phyloP scores from a whole-genome alignment of 2,113 vertebrate genomes.

The Herpetotheres cachinnans region DNA sequence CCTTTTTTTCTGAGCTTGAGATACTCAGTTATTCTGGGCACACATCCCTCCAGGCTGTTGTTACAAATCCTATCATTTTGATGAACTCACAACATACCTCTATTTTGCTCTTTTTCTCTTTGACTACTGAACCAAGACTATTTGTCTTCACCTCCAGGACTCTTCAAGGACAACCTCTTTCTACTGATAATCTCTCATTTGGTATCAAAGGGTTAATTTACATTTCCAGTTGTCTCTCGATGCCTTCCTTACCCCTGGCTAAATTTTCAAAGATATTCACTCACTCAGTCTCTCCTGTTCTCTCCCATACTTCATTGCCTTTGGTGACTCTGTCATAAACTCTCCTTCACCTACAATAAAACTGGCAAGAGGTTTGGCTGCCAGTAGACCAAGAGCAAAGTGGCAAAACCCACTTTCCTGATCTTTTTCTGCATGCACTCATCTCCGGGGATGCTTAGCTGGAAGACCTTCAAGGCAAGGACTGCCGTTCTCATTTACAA shows the following conservation, averaged over 20 bases:
- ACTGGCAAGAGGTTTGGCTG: background rate
- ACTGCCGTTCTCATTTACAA: background rate
- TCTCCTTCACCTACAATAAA: background rate
- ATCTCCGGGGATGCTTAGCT: background rate
- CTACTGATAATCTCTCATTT: background rate
- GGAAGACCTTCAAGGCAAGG: background rate
- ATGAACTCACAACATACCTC: background rate
- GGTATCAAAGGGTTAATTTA: background rate
- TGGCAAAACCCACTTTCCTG: background rate
- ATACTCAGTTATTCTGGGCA: background rate
- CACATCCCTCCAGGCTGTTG: background rate
- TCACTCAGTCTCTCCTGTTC: background rate
- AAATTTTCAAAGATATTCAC: background rate
- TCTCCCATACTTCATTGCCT: background rate
- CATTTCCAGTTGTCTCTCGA: background rate
- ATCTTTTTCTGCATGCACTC: background rate
- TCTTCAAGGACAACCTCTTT: background rate
- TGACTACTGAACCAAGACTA: background rate
- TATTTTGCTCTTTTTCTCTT: background rate
- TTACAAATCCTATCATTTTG: background rate
- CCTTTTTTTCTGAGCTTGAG: background rate
- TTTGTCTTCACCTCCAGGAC: background rate
- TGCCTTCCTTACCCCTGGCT: background rate
- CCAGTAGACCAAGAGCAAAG: background rate
- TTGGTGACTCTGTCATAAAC: background rate